Percentiles rank a stretch among this genome's conserved stretches.
Evolutionary conservation across 2,797 vertebrate species (phyloP).

Genomic region (Enteromius thamalakanensis): DNA sequence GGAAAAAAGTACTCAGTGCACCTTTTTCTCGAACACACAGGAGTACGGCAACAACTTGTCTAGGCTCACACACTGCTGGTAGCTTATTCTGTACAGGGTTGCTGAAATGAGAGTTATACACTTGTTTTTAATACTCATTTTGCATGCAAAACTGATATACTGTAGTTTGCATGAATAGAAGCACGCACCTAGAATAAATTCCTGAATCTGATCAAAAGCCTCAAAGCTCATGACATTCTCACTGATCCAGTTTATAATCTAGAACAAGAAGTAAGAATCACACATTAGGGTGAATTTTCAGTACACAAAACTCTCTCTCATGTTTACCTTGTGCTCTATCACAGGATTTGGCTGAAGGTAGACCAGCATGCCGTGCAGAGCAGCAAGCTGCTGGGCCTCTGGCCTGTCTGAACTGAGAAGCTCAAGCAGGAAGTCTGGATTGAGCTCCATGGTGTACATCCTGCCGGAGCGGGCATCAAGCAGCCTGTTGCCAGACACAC

Average conservation of each 20-base stretch:
- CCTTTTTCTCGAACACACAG: conserved; percentile 76
- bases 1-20: background rate
- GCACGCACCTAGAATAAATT: conserved; percentile 91
- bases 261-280: conserved; percentile 43
- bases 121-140: background rate
- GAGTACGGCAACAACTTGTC: conserved; percentile 90
- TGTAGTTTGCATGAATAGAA: background rate
- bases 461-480: conserved; percentile 79
- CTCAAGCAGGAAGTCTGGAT: conserved; percentile 75
- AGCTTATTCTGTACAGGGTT: conserved; percentile 86
- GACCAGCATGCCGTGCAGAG: conserved; percentile 88
- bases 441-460: conserved; percentile 75
- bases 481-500: conserved; percentile 68
- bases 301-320: background rate
- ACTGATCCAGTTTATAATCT: conserved; percentile 93
- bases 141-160: background rate
- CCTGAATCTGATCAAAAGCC: conserved; percentile 92
- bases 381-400: conserved; percentile 84
- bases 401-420: conserved; percentile 72
- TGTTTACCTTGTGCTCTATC: conserved; percentile 75
- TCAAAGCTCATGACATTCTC: conserved; percentile 82
- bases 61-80: conserved; percentile 78
- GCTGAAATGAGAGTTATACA: conserved; percentile 74
- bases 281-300: background rate
- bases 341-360: conserved; percentile 75